Evolutionary conservation across 2,797 vertebrate species (phyloP), one percentile per base, ranked within the genome.

Genomic region (Fistularia commersonii): DNA sequence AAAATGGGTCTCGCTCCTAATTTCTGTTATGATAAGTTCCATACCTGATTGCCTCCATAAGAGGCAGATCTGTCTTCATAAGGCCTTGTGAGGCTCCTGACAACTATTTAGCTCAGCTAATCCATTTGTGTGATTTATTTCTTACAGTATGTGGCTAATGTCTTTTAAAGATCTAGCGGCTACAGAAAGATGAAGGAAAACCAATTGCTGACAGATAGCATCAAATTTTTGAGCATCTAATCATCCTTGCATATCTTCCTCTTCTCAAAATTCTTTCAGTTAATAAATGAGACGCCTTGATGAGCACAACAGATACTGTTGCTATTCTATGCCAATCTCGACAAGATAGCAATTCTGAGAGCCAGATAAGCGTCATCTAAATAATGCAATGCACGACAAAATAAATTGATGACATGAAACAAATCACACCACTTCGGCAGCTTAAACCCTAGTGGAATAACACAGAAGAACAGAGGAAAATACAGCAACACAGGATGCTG

Each of bases 21-120:
- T 90, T 90, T 88, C 77, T 90, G 83, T 88, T 90, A 90, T 88
- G 84, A 85, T 90, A 90, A 87, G 83, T 89, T 85, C 87, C 81
- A 87, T 83, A 88, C 84, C 82, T 88, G 85, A 89, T 89, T 88
- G 86, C 82, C 83, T 76, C 81, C 77, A 73, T 79, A 82, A 87
- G 80, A 81, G 74, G 66, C 64, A 88, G 78, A 89, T 89, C 83
- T 64, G 79, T 90, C 86, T 89, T 90, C 82, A 87, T 90, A 80
- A 84, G 76, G 79, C 65, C 64, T 74, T 66, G 69, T 77, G 77
- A 83, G 76, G 73, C 76, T 77, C 69, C 77, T 82, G 87, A 88
- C 79, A 85, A 87, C 78, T 81, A 87, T 86, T 87, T 87, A 87
- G 81, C 69, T 67, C 71, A 66, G 67, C 83, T 88, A 85, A 89